Evolutionary conservation across 2,888 invertebrate genomes (phyloP).

Genomic region (Papilio elwesi): DNA sequence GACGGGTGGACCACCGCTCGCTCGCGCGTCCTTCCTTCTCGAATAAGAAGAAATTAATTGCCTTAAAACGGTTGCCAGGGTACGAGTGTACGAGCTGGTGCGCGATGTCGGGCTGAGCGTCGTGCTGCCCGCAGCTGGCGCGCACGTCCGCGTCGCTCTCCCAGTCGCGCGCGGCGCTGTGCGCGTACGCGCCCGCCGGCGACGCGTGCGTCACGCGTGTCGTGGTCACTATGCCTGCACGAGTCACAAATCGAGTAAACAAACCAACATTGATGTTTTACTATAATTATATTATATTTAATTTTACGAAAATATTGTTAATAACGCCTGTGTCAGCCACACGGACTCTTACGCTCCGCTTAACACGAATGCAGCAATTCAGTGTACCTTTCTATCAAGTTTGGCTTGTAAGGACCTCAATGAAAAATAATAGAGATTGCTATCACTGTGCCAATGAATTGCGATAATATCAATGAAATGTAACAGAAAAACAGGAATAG

Average conservation of each 20-base stretch:
- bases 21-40: neutral
- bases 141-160: conserved; percentile 86
- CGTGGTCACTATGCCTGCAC: conserved; percentile 88
- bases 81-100: conserved; percentile 85
- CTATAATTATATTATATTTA: too few species aligned
- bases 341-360: too few species aligned
- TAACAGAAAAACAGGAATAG: neutral
- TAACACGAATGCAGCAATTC: too few species aligned
- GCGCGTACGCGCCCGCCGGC: conserved; percentile 85
- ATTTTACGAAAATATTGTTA: too few species aligned
- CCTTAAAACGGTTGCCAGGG: conserved; percentile 88
- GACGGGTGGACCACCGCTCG: too few species aligned
- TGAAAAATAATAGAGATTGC: too few species aligned
- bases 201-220: conserved; percentile 89
- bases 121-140: conserved; percentile 56
- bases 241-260: too few species aligned
- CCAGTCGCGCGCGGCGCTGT: conserved; percentile 88
- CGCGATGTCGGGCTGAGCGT: conserved; percentile 86
- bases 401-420: too few species aligned
- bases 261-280: too few species aligned
- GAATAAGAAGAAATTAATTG: conserved; percentile 49
- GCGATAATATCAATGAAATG: too few species aligned
- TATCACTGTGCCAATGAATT: neutral
- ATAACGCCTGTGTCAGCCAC: too few species aligned
- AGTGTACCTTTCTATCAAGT: too few species aligned